Evolutionary conservation across 2,888 invertebrate genomes (phyloP), one percentile per base, ranked within the genome.

Genomic region (Trachelus tabidus): DNA sequence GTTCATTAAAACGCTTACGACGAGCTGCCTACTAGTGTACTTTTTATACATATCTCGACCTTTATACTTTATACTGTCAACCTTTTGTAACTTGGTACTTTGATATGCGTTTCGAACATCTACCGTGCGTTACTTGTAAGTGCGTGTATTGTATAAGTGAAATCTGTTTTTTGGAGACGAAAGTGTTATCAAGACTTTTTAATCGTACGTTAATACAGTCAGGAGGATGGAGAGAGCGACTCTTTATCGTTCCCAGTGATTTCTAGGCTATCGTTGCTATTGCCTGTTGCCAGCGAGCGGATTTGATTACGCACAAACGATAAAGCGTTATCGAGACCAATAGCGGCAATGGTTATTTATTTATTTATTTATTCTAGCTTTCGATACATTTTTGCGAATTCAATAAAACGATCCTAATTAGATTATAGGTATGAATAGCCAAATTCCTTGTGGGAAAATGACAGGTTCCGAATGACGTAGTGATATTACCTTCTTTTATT

Each of bases 401-500:
- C 6, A 23, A 1, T 23, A 2, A 23, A 56, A 56, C 23, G 56
- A 56, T 56, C 56, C 56, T 56, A 56, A 56, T 56, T 56, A 56
- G 56, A 9, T 15, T 56, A 23, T 56, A 56, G 23, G 23, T 23
- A 23, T 15, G 40, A 40, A 6, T 1, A 6, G 15, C 40, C 4
- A 40, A 40, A 40, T 15, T 15, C 4, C 40, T 40, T 6, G 40
- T 15, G 15, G 40, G 15, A 15, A 15, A 40, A 15, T 40, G 15
- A 4, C 40, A 40, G 40, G 35, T 15, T 15, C 40, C 31, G 37
- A 73, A 75, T 75, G 71, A 78, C 75, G 68, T 73, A 73, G 71
- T 33, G 33, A 71, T 37, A 76, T 75, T 76, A 73, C 74, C 76
- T 75, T 75, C 73, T 69, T 69, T 75, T 33, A 80, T 76, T 69